Evolutionary conservation across 1,140 invertebrate species (phyloP), one percentile per base, ranked within the genome.

Genomic region (Solenopsis invicta): DNA sequence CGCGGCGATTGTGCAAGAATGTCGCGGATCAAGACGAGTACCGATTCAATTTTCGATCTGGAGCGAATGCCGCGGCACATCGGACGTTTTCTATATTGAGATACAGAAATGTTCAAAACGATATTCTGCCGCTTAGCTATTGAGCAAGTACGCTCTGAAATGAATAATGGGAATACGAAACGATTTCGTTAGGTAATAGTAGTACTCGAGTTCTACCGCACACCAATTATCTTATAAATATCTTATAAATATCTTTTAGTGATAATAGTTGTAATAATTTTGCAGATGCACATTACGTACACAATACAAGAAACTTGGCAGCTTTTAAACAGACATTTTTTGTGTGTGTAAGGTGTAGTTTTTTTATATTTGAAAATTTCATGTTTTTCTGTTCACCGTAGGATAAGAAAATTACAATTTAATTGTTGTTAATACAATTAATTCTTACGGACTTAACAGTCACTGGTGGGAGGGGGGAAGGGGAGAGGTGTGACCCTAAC

Each of bases 11-110:
- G 67, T 41, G 54, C 10, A 74, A 45, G 4, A 48, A 16, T 62
- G 4, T 69, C 24, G 37, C 13, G 41, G 41, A 66, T 54, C 76
- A 45, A 52, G 59, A 78, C 59, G n/a, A 80, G 62, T 29, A 24
- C 56, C n/a, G 62, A 66, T 52, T 66, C 34, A 41, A 80, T 67
- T 69, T 67, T 80, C 12, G 18, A 62, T 77, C 41, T 41, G 29
- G 48, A 29, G 54, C 18, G 71, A 54, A 41, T 18, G 62, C 48
- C 21, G 34, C 1, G 9, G 8, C n/a, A 21, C 34, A n/a, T 18
- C 34, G 0, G 18, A 13, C 45, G 24, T 66, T 66, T 24, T 52
- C 24, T 24, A 52, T 37, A 52, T 50, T 37, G 29, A 21, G 24
- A 66, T 24, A 54, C 45, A 34, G 45, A 18, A 66, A 67, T 29